Evolutionary conservation across 2,797 vertebrate species (phyloP).

Genomic region (Intellagama lesueurii): DNA sequence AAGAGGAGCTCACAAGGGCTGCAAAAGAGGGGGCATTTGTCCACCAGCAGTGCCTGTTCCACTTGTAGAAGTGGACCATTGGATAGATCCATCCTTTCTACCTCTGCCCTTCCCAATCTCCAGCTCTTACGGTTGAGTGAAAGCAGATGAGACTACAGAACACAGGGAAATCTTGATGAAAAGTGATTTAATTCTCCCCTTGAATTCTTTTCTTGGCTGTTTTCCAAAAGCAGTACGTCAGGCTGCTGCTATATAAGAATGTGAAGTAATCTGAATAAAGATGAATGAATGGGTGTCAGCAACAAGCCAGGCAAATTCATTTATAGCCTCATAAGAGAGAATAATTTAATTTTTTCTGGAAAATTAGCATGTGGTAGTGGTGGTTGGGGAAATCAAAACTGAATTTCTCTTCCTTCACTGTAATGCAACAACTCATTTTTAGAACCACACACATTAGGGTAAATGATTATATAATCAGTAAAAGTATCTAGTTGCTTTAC

Average conservation of each 20-base stretch:
- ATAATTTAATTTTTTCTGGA: constrained; percentile 37
- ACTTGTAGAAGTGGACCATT: neutral
- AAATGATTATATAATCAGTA: constrained; percentile 42
- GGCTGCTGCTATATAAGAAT: constrained; percentile 38
- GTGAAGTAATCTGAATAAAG: constrained; percentile 49
- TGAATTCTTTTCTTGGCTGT: constrained; percentile 28
- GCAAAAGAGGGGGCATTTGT: neutral
- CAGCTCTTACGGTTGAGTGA: neutral
- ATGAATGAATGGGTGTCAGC: constrained; percentile 9
- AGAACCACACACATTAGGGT: neutral
- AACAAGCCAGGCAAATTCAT: constrained; percentile 44
- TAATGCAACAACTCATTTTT: constrained; percentile 9
- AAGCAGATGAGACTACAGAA: neutral
- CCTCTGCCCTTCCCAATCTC: neutral
- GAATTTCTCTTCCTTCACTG: constrained; percentile 20
- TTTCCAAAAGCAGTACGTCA: constrained; percentile 57
- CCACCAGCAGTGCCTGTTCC: neutral
- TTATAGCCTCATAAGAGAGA: constrained; percentile 34
- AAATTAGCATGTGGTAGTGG: constrained; percentile 39
- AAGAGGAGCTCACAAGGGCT: neutral
- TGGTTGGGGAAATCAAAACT: constrained; percentile 32
- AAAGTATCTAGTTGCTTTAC: constrained; percentile 22
- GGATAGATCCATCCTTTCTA: neutral
- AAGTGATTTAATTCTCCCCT: constrained; percentile 58
- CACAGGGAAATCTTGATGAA: constrained; percentile 41